Percentiles rank a stretch among this genome's conserved stretches.
Evolutionary conservation across 2,797 vertebrate genomes (phyloP).

Genomic region (Acanthiza pusilla): DNA sequence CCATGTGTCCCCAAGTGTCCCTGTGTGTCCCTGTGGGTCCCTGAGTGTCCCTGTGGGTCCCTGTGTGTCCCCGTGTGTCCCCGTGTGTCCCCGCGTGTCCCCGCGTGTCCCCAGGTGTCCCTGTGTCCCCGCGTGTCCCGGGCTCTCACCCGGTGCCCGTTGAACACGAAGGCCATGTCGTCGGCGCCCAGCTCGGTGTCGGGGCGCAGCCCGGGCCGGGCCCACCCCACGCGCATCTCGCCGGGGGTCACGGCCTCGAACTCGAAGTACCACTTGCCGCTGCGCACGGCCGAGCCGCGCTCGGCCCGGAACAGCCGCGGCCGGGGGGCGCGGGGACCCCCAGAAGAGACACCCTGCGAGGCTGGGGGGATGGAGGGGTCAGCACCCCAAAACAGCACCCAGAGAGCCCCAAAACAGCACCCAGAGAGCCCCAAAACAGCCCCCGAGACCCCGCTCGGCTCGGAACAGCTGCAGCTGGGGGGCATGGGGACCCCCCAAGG

Average conservation of each 20-base stretch:
- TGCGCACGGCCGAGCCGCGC: neutral
- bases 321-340: neutral
- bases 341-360: rapidly evolving
- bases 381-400: neutral
- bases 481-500: rapidly evolving
- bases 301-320: neutral
- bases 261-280: neutral
- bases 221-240: neutral
- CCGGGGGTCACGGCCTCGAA: neutral
- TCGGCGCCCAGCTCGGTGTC: neutral
- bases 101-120: no score
- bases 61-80: no score
- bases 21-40: no score
- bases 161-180: neutral
- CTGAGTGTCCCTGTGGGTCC: no score
- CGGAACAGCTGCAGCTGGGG: neutral
- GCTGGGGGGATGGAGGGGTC: neutral
- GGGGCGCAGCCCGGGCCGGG: neutral
- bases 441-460: neutral
- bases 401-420: no score
- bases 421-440: no score
- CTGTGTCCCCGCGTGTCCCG: neutral
- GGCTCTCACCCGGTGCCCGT: neutral
- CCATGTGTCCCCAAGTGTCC: no score
- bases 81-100: no score